Evolutionary conservation across 2,797 vertebrate species (phyloP).

Genomic region (Pyrocephalus nanus): DNA sequence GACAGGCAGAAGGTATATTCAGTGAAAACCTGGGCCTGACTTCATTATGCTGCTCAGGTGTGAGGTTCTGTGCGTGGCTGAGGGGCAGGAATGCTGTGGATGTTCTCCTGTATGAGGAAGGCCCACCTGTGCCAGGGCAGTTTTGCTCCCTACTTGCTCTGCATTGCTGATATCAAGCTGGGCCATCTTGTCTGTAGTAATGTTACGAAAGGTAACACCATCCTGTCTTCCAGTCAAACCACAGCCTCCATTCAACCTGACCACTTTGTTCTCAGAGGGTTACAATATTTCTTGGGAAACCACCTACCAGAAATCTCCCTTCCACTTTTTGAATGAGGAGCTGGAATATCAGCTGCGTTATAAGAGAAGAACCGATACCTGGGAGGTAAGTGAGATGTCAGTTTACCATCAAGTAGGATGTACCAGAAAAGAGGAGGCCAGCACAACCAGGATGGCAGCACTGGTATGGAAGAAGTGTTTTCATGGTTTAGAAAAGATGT

Average conservation of each 20-base stretch:
- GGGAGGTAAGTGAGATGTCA: constrained; percentile 67
- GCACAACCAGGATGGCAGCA: not conserved
- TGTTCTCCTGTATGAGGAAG: not conserved
- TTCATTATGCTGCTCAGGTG: not conserved
- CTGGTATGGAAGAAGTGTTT: not conserved
- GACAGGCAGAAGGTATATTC: not conserved
- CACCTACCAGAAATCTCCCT: constrained; percentile 37
- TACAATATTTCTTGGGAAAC: constrained; percentile 80
- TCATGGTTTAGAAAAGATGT: not conserved
- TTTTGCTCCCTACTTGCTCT: not conserved
- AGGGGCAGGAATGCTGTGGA: not conserved
- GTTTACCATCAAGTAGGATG: not conserved
- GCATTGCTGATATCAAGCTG: not conserved
- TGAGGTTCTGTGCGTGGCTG: not conserved
- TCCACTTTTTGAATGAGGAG: constrained; percentile 30
- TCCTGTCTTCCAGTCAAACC: constrained; percentile 75
- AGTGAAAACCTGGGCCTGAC: not conserved
- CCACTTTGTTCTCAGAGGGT: constrained; percentile 25
- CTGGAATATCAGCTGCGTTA: constrained; percentile 77
- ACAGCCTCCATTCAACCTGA: constrained; percentile 75
- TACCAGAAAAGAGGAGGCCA: not conserved
- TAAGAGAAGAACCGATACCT: constrained; percentile 37
- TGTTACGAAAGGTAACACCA: not conserved
- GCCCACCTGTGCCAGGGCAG: not conserved
- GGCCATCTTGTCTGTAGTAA: not conserved